phyloP scores from a whole-genome alignment of 1,140 invertebrate species.

The Calephelis nemesis region DNA sequence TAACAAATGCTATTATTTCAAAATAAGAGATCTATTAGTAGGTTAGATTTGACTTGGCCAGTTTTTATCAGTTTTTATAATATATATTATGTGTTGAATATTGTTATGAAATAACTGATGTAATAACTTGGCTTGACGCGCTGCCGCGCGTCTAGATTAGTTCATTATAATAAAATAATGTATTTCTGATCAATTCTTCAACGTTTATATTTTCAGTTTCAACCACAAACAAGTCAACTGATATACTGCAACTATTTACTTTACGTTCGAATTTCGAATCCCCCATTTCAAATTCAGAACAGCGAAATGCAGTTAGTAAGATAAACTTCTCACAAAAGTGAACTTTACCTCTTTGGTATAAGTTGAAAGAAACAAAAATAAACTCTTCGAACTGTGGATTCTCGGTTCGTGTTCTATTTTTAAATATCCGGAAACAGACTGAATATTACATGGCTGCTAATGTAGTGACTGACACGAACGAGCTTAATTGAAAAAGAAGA shows the following conservation, averaged over 20 bases:
- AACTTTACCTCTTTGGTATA: conserved; percentile 16
- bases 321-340: conserved; percentile 18
- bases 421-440: conserved; percentile 8
- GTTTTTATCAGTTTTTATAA: too few species aligned
- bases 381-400: conserved; percentile 10
- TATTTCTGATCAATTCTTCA: background rate
- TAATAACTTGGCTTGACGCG: too few species aligned
- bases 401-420: conserved; percentile 6
- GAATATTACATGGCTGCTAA: conserved; percentile 15
- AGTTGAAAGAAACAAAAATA: conserved; percentile 16
- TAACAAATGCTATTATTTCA: too few species aligned
- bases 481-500: background rate
- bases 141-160: too few species aligned
- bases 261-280: conserved; percentile 13
- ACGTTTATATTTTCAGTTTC: background rate
- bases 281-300: conserved; percentile 15
- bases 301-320: conserved; percentile 17
- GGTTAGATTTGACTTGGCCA: too few species aligned
- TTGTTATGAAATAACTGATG: too few species aligned
- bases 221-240: conserved; percentile 11
- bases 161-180: too few species aligned
- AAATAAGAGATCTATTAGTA: too few species aligned
- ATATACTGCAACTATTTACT: conserved; percentile 4
- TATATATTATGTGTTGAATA: too few species aligned
- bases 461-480: background rate